Evolutionary conservation across 2,888 invertebrate genomes (phyloP).

Genomic region (Meloe dianella): DNA sequence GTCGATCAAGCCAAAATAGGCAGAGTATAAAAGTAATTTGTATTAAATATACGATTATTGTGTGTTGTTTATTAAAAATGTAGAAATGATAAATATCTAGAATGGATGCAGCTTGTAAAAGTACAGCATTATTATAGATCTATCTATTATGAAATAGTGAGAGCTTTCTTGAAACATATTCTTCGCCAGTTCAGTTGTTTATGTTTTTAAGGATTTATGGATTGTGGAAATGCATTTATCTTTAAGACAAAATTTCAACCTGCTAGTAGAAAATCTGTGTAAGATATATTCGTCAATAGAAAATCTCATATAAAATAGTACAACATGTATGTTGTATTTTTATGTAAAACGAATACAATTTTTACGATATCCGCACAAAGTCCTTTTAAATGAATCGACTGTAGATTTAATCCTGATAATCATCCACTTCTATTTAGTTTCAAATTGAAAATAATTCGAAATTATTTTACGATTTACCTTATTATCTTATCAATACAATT

Average conservation of each 20-base stretch:
- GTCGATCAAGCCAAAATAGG: too few species aligned
- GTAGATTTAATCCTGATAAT: background rate
- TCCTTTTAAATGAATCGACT: background rate
- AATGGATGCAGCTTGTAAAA: background rate
- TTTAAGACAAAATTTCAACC: background rate
- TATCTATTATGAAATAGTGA: background rate
- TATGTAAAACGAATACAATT: background rate
- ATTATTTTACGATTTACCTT: too few species aligned
- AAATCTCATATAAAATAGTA: background rate
- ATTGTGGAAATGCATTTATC: background rate
- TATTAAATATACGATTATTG: background rate
- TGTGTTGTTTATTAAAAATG: background rate
- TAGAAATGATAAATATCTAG: background rate
- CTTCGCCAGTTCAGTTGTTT: conserved; percentile 7
- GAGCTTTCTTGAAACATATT: conserved; percentile 7
- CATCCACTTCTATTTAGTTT: background rate
- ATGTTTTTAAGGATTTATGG: conserved; percentile 6
- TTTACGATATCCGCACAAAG: background rate
- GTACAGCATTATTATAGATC: conserved; percentile 4
- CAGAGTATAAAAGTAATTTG: too few species aligned
- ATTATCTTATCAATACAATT: too few species aligned
- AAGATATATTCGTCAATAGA: too few species aligned
- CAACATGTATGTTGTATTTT: background rate
- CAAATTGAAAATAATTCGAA: too few species aligned
- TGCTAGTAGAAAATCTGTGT: background rate